phyloP scores from a whole-genome alignment of 2,113 vertebrate genomes.

The Dryoscopus gambensis region DNA sequence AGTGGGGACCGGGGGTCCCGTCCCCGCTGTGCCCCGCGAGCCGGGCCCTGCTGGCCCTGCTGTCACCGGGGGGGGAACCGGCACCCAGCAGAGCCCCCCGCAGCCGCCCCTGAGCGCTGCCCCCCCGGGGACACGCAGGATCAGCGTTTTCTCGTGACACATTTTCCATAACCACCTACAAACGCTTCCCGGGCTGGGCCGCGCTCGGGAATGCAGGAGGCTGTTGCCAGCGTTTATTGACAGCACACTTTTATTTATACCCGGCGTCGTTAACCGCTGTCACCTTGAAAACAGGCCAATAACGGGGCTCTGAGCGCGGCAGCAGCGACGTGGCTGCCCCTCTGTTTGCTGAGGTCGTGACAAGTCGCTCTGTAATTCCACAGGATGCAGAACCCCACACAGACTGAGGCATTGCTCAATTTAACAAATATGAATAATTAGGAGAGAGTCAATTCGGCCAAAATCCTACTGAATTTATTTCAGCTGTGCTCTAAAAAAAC shows the following conservation, averaged over 20 bases:
- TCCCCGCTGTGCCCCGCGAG: background rate
- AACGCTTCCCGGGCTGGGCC: background rate
- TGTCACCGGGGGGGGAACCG: accelerated
- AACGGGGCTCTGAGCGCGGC: background rate
- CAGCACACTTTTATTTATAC: background rate
- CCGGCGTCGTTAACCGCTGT: background rate
- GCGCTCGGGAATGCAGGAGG: background rate
- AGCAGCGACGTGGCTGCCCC: background rate
- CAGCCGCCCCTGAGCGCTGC: background rate
- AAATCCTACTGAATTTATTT: background rate
- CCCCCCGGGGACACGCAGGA: accelerated
- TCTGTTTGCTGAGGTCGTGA: background rate
- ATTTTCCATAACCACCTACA: accelerated
- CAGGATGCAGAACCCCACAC: background rate
- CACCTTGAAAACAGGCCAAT: background rate
- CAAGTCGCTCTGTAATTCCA: background rate
- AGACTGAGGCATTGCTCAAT: background rate
- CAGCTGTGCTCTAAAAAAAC: background rate
- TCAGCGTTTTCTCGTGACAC: accelerated
- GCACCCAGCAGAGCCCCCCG: background rate
- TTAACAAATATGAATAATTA: background rate
- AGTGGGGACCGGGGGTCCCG: accelerated
- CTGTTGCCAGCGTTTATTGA: background rate
- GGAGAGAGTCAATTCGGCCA: background rate
- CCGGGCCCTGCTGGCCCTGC: background rate